phyloP scores from a whole-genome alignment of 2,888 invertebrate species.

The Monoplex corrugatus region DNA sequence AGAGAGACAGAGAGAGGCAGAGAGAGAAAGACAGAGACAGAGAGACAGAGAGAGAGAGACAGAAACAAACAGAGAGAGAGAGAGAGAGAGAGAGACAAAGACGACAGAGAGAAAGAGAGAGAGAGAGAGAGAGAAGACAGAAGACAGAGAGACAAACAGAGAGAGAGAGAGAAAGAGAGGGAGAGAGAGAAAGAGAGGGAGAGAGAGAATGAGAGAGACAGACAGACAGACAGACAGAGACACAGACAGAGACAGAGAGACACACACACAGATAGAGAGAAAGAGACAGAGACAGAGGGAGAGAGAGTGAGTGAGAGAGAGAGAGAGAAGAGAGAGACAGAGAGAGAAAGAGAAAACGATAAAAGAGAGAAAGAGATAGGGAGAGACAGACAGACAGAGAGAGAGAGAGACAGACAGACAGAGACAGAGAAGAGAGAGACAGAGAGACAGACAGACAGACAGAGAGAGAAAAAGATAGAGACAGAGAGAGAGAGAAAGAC shows the following conservation, averaged over 20 bases:
- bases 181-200: background rate
- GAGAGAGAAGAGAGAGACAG: too few relatives aligned
- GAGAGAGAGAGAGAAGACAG: constrained; percentile 2
- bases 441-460: background rate
- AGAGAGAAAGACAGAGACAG: too few relatives aligned
- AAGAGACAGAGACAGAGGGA: background rate
- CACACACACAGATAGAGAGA: background rate
- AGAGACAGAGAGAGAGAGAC: too few relatives aligned
- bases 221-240: too few relatives aligned
- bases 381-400: background rate
- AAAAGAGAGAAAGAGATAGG: background rate
- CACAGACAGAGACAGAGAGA: background rate
- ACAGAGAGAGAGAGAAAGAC: constrained; percentile 7
- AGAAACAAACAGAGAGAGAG: too few relatives aligned
- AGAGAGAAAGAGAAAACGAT: too few relatives aligned
- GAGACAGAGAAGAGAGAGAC: background rate
- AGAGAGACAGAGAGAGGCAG: too few relatives aligned
- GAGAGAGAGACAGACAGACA: background rate
- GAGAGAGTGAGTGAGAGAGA: too few relatives aligned
- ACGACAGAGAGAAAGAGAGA: background rate
- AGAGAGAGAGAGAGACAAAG: too few relatives aligned
- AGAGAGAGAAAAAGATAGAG: constrained; percentile 10
- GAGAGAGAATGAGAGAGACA: background rate
- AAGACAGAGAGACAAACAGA: background rate
- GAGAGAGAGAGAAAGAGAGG: constrained; percentile 16